These are phyloP conservation scores for Euborellia annulipes DNA, from an alignment of 1,140 invertebrate species.

Conservation along the genomic window DNA sequence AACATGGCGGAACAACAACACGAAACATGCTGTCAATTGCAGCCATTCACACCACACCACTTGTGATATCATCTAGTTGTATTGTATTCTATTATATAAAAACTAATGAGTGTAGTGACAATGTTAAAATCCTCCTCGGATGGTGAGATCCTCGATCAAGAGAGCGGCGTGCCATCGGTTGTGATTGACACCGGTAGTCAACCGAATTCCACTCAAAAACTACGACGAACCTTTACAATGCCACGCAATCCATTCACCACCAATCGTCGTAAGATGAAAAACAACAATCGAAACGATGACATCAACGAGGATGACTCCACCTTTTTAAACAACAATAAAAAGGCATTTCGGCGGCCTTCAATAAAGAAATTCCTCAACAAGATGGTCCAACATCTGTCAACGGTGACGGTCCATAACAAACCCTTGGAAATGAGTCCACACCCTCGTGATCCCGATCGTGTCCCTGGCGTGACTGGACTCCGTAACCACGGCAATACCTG, in stretches of 20 bases:
- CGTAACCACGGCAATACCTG: conserved; percentile 94
- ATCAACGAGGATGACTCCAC: conserved; percentile 22
- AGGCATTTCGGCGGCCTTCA: conserved; percentile 50
- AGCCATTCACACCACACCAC: too few relatives aligned
- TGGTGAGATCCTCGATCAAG: conserved; percentile 11
- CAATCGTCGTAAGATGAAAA: conserved; percentile 36
- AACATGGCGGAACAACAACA: too few relatives aligned
- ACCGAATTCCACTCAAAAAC: conserved; percentile 13
- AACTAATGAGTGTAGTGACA: conserved; percentile 5
- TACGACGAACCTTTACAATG: conserved; percentile 40
- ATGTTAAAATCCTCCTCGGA: conserved; percentile 20
- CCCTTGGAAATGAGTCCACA: too few relatives aligned
- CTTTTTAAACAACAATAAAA: too few relatives aligned
- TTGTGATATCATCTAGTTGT: too few relatives aligned
- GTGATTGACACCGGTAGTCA: conserved; percentile 7
- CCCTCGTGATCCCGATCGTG: conserved; percentile 32
- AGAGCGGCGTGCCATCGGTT: not conserved
- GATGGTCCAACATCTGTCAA: conserved; percentile 54
- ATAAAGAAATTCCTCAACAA: conserved; percentile 60
- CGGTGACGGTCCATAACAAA: conserved; percentile 28
- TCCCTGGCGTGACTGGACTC: conserved; percentile 74
- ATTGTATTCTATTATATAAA: too few relatives aligned
- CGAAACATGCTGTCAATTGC: too few relatives aligned
- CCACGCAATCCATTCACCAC: conserved; percentile 42
- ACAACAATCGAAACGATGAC: too few relatives aligned